Evolutionary conservation across 2,113 vertebrate genomes (phyloP), one percentile per base, ranked within the genome.

Genomic region (Coreoperca whiteheadi): DNA sequence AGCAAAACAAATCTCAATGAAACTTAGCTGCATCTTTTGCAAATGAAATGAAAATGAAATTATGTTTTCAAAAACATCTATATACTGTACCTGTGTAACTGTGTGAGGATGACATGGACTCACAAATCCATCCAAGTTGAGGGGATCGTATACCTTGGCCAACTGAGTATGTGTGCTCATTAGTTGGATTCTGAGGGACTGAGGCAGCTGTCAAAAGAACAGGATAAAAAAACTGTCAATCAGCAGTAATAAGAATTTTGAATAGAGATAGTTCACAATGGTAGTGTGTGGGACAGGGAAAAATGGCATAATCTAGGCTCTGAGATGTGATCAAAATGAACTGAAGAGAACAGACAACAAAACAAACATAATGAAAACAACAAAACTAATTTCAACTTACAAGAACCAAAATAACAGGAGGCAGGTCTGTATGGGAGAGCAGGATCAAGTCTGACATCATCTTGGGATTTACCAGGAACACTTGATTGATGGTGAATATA

Each of bases 401-500:
- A 94, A 90, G 77, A 92, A 92, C 60, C 75, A 93, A 92, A 93
- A 86, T 76, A 91, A 85, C 79, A 91, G 88, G 81, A 60, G 74
- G 89, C 80, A 87, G 92, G 75, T 92, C 91, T 92, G 88, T 89
- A 81, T 88, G 71, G 78, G 60, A 79, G 89, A 76, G 83, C 93
- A 90, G 93, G 88, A 77, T 84, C 73, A 85, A 86, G 82, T 87
- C 92, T 94, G 93, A 95, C 90, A 93, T 94, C 96, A 93, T 94
- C 95, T 94, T 89, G 90, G 93, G 87, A 89, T 92, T 90, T 88
- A 87, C 53, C 87, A 85, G 93, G 92, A 91, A 85, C 90, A 89
- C 88, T 94, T 92, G 87, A 88, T 23, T 61, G 78, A 88, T 61
- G 82, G 65, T 79, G 66, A 84, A 65, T 76, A 81, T 82, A 81